phyloP scores from a whole-genome alignment of 2,113 vertebrate genomes.

The Galbula dea region DNA sequence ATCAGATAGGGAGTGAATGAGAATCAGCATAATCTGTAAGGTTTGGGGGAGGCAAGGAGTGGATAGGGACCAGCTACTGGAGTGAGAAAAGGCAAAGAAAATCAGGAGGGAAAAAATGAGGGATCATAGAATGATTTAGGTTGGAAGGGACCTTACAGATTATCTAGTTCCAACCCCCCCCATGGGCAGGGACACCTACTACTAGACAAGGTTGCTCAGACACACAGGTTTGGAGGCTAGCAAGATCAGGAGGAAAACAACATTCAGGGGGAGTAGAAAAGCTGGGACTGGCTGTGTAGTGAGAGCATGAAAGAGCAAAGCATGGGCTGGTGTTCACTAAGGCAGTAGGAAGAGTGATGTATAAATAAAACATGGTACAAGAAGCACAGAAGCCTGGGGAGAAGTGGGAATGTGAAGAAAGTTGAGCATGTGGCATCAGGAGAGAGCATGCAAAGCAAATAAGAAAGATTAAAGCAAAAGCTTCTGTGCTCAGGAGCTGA shows the following conservation, averaged over 20 bases:
- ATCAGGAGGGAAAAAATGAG: not conserved
- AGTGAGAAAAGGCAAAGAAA: not conserved
- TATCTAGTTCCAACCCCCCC: no score
- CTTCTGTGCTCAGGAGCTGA: not conserved
- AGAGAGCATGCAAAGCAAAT: not conserved
- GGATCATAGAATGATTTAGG: no score
- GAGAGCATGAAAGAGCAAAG: not conserved
- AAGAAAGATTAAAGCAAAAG: not conserved
- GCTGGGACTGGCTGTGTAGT: not conserved
- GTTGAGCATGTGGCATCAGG: fast-evolving
- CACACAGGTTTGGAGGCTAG: fast-evolving
- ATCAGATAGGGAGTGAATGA: not conserved
- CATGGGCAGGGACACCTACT: no score
- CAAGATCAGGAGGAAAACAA: not conserved
- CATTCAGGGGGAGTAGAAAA: not conserved
- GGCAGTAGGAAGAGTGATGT: not conserved
- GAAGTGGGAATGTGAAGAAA: not conserved
- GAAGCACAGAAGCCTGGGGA: not conserved
- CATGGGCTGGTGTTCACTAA: not conserved
- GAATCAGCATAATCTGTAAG: not conserved
- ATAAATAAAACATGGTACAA: conserved; percentile 3
- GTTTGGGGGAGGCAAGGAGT: not conserved
- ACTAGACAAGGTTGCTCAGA: no score
- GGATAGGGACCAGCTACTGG: not conserved
- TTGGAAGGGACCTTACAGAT: no score